Evolutionary conservation across 2,888 invertebrate species (phyloP).

Genomic region (Oxystoma pomonae): DNA sequence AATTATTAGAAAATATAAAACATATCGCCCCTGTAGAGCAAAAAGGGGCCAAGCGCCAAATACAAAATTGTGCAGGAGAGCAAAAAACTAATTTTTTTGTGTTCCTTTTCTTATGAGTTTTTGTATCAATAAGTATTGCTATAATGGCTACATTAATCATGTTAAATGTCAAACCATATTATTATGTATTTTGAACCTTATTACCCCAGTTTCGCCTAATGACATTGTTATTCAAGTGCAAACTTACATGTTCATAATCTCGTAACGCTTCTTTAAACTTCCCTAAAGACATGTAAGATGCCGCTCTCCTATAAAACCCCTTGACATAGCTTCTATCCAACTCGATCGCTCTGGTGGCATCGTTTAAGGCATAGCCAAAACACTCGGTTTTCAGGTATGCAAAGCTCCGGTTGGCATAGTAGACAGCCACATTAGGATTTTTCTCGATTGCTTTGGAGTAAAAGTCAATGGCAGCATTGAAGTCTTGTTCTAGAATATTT

Average conservation of each 20-base stretch:
- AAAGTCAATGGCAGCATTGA: slow-evolving; percentile 82
- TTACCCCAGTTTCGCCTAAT: no score
- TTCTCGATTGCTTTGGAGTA: slow-evolving; percentile 85
- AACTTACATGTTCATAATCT: slow-evolving; percentile 88
- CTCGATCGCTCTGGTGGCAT: slow-evolving; percentile 89
- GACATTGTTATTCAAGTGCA: no score
- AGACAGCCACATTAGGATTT: slow-evolving; percentile 79
- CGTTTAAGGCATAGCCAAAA: slow-evolving; percentile 89
- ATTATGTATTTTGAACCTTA: no score
- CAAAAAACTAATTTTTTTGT: no score
- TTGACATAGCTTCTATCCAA: slow-evolving; percentile 88
- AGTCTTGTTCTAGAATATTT: slow-evolving; percentile 84
- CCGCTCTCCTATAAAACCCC: slow-evolving; percentile 95
- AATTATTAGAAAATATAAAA: no score
- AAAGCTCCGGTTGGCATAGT: slow-evolving; percentile 93
- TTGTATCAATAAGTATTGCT: no score
- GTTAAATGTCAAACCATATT: no score
- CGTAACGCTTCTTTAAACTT: slow-evolving; percentile 94
- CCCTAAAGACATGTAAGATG: slow-evolving; percentile 95
- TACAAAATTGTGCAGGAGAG: no score
- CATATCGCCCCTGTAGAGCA: no score
- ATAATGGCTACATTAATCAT: no score
- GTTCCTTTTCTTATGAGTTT: no score
- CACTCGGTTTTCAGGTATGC: slow-evolving; percentile 91
- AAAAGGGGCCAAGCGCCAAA: no score